Base-by-base conservation (phyloP, 2,888 invertebrate genomes). In the Leucophenga maculata region DNA sequence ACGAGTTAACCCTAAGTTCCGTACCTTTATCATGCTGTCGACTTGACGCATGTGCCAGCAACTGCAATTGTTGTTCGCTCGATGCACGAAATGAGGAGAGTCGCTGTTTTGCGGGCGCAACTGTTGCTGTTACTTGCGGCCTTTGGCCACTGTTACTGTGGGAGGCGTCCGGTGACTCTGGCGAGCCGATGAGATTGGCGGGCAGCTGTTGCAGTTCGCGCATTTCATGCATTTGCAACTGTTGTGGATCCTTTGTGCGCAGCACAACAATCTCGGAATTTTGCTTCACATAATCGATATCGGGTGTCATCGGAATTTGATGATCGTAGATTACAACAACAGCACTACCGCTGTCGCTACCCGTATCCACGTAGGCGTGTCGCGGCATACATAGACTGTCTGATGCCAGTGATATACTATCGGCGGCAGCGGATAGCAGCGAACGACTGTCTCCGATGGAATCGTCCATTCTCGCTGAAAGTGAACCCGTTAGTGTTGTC, bases 221-320 rank as follows among this genome's bases (percentile, higher is more conserved):
- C 83, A 85, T 82, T 72, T 85, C 83, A 48, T 86, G 85, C 69
- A 80, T 68, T 68, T 80, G 81, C 69, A 79, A 72, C 9, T 82
- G 77, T 70, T 85, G 85, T 26, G 86, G 86, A 68, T 87, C 87
- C 75, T 89, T 89, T 52, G 88, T 88, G 54, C 89, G 86, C 70
- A 89, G 71, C 48, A 87, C 79, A 59, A 89, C 88, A 69, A 89
- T 87, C 75, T 89, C 88, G 0, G 89, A 88, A 72, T 89, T 87
- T 74, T 89, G 86, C 68, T 86, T 86, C 4, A 84, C 81, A 77
- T 88, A 89, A 74, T 88, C 88, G 65, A 87, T 85, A 69, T 88
- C 88, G 50, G 86, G 86, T 50, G 87, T 85, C 22, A 85, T 86
- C 52, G 87, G 86, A 31, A 86, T 87, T 67, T 86, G 87, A 69